Percentiles rank a stretch among this genome's conserved stretches.
Conservation (phyloP, 2,888 invertebrate species). For the Dascillus cervinus region DNA sequence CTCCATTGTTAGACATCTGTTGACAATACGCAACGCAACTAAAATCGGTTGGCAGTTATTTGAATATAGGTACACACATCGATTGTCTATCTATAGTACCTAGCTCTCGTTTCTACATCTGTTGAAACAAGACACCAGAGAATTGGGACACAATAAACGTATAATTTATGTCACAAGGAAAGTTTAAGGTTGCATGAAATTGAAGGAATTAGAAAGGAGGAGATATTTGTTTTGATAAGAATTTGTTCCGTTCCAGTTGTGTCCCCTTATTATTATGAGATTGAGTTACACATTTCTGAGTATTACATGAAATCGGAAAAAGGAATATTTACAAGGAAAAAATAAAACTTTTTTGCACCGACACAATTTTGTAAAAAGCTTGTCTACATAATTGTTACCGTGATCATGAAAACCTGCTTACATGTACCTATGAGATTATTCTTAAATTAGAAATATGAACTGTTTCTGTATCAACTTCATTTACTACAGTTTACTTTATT, state of each 20-base stretch:
- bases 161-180: conserved; percentile 28
- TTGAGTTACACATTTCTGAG: too few relatives aligned
- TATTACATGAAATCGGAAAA: too few relatives aligned
- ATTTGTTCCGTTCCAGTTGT: conserved; percentile 15
- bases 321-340: too few relatives aligned
- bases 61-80: conserved; percentile 14
- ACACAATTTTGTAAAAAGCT: too few relatives aligned
- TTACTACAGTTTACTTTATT: too few relatives aligned
- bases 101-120: conserved; percentile 32
- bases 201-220: conserved; percentile 27
- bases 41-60: conserved; percentile 24
- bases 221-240: conserved; percentile 28
- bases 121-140: conserved; percentile 33
- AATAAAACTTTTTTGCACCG: too few relatives aligned
- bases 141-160: conserved; percentile 21
- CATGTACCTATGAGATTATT: too few relatives aligned
- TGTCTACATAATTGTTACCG: too few relatives aligned
- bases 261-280: conserved; percentile 11
- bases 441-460: too few relatives aligned
- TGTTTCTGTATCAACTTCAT: too few relatives aligned
- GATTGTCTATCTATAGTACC: too few relatives aligned
- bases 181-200: conserved; percentile 29
- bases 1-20: conserved; percentile 29
- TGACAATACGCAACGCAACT: conserved; percentile 29
- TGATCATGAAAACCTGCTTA: too few relatives aligned